These are phyloP conservation scores for Callinectes sapidus DNA, from an alignment of 2,888 invertebrate species.

Conservation along the genomic window DNA sequence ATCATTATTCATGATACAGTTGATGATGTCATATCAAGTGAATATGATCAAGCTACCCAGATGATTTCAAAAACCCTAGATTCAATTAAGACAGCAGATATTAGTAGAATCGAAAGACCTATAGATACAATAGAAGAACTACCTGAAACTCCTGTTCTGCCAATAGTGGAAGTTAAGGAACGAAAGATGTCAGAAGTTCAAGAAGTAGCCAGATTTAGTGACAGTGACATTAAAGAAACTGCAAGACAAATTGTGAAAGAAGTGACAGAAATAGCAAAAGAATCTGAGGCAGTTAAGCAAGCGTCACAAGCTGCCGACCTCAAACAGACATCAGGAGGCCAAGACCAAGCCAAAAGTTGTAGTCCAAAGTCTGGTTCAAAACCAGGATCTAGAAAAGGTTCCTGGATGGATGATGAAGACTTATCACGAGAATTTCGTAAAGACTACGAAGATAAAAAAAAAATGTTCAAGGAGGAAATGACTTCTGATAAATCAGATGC, in stretches of 20 bases:
- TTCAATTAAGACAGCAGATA: conserved; percentile 58
- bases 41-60: conserved; percentile 72
- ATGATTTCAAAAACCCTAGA: conserved; percentile 72
- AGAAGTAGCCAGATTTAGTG: conserved; percentile 38
- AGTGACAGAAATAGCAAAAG: conserved; percentile 60
- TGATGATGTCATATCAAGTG: conserved; percentile 67
- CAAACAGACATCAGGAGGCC: conserved; percentile 16
- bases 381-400: conserved; percentile 63
- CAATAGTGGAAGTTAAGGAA: conserved; percentile 39
- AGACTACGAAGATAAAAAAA: conserved; percentile 67
- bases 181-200: conserved; percentile 14
- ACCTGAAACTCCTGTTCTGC: conserved; percentile 49
- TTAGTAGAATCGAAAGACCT: conserved; percentile 45
- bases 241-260: conserved; percentile 59
- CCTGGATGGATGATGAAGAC: conserved; percentile 67
- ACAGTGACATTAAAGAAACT: conserved; percentile 57
- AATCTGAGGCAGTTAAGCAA: conserved; percentile 58
- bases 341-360: conserved; percentile 47
- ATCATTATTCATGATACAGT: conserved; percentile 71
- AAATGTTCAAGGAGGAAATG: conserved; percentile 68
- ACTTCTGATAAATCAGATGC: conserved; percentile 50
- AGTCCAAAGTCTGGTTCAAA: conserved; percentile 63
- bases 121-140: conserved; percentile 66
- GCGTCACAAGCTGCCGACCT: conserved; percentile 46
- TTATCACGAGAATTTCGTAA: conserved; percentile 60